Base-by-base conservation (phyloP, 2,113 vertebrate species). In the Rynchops niger region DNA sequence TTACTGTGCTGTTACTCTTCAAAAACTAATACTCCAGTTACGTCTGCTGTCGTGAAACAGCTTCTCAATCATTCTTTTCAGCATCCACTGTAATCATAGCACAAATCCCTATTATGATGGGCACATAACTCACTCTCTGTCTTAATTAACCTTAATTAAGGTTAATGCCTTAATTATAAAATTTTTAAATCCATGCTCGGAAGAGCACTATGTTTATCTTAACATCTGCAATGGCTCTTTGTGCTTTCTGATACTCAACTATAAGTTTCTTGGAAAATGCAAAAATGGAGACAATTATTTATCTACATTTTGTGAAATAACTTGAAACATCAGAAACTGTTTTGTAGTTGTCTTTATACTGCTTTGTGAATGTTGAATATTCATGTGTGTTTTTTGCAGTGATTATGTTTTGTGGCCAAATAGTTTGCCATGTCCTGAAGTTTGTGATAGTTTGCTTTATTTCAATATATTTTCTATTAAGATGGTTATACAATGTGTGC, bases 391-490 rank as follows among this genome's bases (percentile, higher is more conserved):
- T 81, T 66, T 19, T 78, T 92, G 49, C 50, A 59, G 5, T 76
- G 19, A 27, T 74, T 50, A 47, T 77, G 13, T 76, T 92, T 88
- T 92, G 49, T 87, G 50, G 7, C 63, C 40, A 53, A 5, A 3
- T 72, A 69, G 34, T 90, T 91, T 93, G 26, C 70, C 15, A 5
- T 76, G 49, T 59, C 49, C 59, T 67, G 72, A 67, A 93, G 49
- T 80, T 91, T 89, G 47, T 36, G 29, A 34, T 52, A 58, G 12
- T 53, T 83, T 93, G 42, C 26, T 90, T 93, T 92, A 90, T 96
- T 97, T 97, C 74, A 94, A 65, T 94, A 97, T 78, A 86, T 96
- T 97, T 98, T 97, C 86, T 94, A 47, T 94, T 96, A 96, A 88
- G 77, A 65, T 95, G 66, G 69, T 95, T 94, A 86, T 95, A 91